Percentiles rank a stretch among this genome's conserved stretches.
Conservation (phyloP, 2,113 vertebrate genomes). For the Regulus satrapa region DNA sequence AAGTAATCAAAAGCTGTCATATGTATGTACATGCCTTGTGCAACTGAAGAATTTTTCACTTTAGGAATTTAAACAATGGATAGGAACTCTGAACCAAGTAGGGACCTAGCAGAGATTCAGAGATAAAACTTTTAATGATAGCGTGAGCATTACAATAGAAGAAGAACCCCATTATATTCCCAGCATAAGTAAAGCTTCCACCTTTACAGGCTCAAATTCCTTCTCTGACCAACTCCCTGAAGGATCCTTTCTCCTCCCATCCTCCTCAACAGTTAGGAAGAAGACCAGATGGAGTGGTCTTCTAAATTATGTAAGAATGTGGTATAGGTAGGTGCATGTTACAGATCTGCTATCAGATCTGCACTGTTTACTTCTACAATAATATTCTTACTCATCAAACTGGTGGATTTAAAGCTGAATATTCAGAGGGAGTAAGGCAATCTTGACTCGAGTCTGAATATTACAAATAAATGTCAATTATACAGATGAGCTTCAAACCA, state of each 20-base stretch:
- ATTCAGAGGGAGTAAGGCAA: background rate
- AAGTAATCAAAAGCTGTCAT: conserved; percentile 22
- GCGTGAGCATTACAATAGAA: background rate
- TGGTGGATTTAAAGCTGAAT: background rate
- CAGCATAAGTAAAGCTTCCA: background rate
- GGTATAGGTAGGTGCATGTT: background rate
- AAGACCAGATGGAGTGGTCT: background rate
- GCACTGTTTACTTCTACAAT: background rate
- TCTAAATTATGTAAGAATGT: background rate
- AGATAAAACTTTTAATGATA: background rate
- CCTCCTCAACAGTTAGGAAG: background rate
- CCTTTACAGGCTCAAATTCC: background rate
- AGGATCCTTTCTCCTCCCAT: background rate
- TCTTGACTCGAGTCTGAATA: background rate
- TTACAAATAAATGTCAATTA: background rate
- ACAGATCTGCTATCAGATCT: background rate
- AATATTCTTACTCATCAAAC: background rate
- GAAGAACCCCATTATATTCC: background rate
- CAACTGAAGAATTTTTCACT: background rate
- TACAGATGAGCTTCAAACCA: background rate
- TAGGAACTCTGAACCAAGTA: conserved; percentile 34
- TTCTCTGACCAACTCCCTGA: background rate
- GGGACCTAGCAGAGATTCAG: background rate
- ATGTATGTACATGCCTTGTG: background rate
- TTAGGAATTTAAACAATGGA: background rate